Conservation (phyloP, 2,888 invertebrate species). For the Lasioglossum zephyrum region DNA sequence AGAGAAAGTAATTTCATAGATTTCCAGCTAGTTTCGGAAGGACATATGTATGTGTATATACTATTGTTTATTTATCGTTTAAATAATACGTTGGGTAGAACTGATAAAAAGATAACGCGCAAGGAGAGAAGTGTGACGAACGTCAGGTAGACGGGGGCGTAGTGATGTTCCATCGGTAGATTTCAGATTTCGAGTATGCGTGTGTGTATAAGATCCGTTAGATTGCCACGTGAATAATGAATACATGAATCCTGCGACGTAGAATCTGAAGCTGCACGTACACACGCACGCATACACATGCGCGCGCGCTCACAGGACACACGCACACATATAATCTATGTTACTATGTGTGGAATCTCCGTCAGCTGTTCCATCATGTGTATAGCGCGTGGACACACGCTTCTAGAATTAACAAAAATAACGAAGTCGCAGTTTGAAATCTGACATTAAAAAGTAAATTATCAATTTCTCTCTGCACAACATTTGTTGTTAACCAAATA, state of each 20-base stretch:
- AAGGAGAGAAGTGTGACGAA: neutral
- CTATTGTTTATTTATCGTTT: neutral
- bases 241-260: neutral
- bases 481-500: neutral
- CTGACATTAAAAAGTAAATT: neutral
- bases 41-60: neutral
- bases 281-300: neutral
- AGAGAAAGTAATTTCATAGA: neutral
- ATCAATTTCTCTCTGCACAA: constrained; percentile 22
- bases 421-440: neutral
- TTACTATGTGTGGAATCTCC: neutral
- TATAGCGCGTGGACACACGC: neutral
- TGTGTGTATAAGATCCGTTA: neutral
- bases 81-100: neutral
- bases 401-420: neutral
- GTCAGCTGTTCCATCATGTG: constrained; percentile 33
- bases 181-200: neutral
- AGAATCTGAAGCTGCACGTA: neutral
- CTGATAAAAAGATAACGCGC: neutral
- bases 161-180: neutral
- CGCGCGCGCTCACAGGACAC: neutral
- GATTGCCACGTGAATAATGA: constrained; percentile 37
- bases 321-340: neutral
- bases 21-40: neutral
- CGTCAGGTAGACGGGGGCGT: neutral